Conservation (phyloP, 1,140 invertebrate species). For the Muscidifurax raptorellus region DNA sequence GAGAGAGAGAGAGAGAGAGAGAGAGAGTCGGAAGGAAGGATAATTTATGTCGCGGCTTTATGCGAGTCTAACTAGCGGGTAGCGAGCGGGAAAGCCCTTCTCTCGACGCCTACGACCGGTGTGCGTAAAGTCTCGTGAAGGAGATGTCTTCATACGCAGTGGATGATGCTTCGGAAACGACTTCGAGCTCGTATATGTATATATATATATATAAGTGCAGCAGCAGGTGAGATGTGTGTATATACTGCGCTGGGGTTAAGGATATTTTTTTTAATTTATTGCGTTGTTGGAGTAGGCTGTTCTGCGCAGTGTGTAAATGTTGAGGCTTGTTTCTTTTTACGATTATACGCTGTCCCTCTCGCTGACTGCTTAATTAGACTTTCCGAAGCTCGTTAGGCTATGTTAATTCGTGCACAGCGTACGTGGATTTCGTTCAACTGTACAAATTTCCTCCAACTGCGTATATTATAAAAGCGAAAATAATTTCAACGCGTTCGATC, state of each 20-base stretch:
- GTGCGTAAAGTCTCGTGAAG: not conserved
- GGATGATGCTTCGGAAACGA: not conserved
- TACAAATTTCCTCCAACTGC: not conserved
- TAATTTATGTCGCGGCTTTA: slow-evolving; percentile 72
- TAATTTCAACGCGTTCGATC: too few species aligned
- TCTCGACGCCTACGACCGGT: slow-evolving; percentile 60
- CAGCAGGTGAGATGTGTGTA: slow-evolving; percentile 59
- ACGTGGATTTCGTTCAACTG: not conserved
- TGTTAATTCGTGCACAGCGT: too few species aligned
- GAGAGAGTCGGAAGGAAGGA: slow-evolving; percentile 38
- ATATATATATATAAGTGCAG: too few species aligned
- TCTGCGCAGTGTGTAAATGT: not conserved
- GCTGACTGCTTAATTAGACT: slow-evolving; percentile 17
- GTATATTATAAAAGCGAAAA: not conserved
- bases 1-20: slow-evolving; percentile 19
- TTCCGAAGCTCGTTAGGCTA: not conserved
- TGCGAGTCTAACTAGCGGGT: slow-evolving; percentile 72
- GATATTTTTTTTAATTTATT: not conserved
- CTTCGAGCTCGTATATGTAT: slow-evolving; percentile 33
- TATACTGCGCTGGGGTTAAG: not conserved
- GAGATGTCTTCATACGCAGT: not conserved
- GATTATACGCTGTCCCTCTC: not conserved
- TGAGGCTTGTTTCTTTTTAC: not conserved
- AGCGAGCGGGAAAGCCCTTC: slow-evolving; percentile 51
- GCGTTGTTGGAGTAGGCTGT: too few species aligned